Conservation (phyloP, 2,888 invertebrate genomes). For the Ypsolopha scabrella region DNA sequence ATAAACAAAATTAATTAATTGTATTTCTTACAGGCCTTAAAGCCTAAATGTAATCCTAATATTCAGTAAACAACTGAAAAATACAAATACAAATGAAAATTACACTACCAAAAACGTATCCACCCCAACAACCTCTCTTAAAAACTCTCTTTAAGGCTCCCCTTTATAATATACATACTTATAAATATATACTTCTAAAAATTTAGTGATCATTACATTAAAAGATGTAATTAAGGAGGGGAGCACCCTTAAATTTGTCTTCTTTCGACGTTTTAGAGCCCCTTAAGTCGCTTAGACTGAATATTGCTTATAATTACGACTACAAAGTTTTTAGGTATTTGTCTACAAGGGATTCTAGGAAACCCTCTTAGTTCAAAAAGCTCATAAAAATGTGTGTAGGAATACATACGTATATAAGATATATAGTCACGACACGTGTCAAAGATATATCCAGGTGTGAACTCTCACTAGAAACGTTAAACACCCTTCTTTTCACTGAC, state of each 20-base stretch:
- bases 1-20: no score
- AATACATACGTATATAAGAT: no score
- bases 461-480: no score
- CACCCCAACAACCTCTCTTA: background rate
- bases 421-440: no score
- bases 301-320: constrained; percentile 43
- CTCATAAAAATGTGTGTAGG: no score
- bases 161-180: constrained; percentile 23
- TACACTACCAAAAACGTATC: background rate
- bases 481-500: no score
- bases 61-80: no score
- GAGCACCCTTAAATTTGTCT: constrained; percentile 54
- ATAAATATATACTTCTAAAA: constrained; percentile 42
- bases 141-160: constrained; percentile 9
- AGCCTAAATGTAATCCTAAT: no score
- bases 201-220: constrained; percentile 67
- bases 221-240: constrained; percentile 68
- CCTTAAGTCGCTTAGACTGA: constrained; percentile 34
- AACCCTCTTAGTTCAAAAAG: no score
- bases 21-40: no score
- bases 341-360: no score
- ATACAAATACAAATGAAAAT: background rate
- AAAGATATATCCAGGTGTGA: no score
- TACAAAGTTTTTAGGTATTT: constrained; percentile 24
- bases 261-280: constrained; percentile 66